Percentiles rank a stretch among this genome's conserved stretches.
Evolutionary conservation across 2,113 vertebrate species (phyloP).

Genomic region (Sinocyclocheilus grahami): DNA sequence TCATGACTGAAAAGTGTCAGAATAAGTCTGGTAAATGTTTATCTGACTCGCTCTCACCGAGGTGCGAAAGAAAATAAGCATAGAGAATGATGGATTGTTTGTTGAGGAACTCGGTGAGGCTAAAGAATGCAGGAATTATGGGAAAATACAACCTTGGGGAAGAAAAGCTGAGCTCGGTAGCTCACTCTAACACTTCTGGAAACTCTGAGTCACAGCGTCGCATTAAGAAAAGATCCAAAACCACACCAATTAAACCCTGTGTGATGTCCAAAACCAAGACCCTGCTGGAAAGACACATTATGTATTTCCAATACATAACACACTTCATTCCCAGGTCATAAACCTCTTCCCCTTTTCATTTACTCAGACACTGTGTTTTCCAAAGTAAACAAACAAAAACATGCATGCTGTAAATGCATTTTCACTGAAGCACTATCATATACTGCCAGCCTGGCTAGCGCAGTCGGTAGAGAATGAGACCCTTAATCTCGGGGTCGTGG

Average conservation of each 20-base stretch:
- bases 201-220: constrained; percentile 61
- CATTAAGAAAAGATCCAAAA: constrained; percentile 46
- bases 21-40: constrained; percentile 69
- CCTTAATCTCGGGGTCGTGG: too few relatives aligned
- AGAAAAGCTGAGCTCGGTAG: constrained; percentile 3
- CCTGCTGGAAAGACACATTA: constrained; percentile 23
- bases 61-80: constrained; percentile 29
- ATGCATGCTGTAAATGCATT: neutral
- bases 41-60: constrained; percentile 52
- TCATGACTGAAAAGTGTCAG: constrained; percentile 56
- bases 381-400: constrained; percentile 5
- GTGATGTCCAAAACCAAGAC: constrained; percentile 36
- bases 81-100: constrained; percentile 1
- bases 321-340: constrained; percentile 16
- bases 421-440: neutral
- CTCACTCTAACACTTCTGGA: constrained; percentile 59
- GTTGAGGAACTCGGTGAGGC: constrained; percentile 8
- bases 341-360: constrained; percentile 1
- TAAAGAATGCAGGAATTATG: constrained; percentile 19
- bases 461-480: too few relatives aligned
- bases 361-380: neutral
- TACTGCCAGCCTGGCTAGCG: too few relatives aligned
- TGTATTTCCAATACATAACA: constrained; percentile 30
- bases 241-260: constrained; percentile 36
- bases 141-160: constrained; percentile 21